Evolutionary conservation across 2,113 vertebrate genomes (phyloP).

Genomic region (Cyphomyrus plagiostoma): DNA sequence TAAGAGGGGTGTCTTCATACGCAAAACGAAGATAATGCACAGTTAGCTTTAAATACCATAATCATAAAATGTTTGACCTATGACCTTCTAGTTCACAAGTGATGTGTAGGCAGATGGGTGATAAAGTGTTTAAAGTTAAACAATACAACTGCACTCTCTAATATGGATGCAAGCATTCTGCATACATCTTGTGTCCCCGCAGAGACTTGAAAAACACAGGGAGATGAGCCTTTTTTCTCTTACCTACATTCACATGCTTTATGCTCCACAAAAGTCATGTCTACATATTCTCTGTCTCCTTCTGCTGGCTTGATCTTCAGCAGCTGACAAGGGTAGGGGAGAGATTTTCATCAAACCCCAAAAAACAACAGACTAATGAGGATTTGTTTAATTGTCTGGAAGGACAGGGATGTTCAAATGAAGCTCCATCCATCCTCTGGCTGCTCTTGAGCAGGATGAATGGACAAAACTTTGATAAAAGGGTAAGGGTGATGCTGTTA

Average conservation of each 20-base stretch:
- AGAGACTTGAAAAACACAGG: neutral
- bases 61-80: neutral
- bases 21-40: neutral
- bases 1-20: neutral
- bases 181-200: neutral
- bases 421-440: neutral
- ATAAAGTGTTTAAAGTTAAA: neutral
- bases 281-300: conserved; percentile 61
- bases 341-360: neutral
- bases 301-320: conserved; percentile 65
- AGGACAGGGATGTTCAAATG: neutral
- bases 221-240: conserved; percentile 41
- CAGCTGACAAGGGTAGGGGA: conserved; percentile 48
- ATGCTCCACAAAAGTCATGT: conserved; percentile 72
- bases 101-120: neutral
- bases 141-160: neutral
- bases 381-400: neutral
- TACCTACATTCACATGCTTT: conserved; percentile 76
- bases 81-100: neutral
- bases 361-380: neutral
- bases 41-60: neutral
- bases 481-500: neutral
- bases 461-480: neutral
- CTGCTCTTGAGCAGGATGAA: neutral
- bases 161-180: neutral